A percentile compares a stretch with the other conserved stretches of the same genome.
Evolutionary conservation across 2,888 invertebrate genomes (phyloP).

Genomic region (Thereva unica): DNA sequence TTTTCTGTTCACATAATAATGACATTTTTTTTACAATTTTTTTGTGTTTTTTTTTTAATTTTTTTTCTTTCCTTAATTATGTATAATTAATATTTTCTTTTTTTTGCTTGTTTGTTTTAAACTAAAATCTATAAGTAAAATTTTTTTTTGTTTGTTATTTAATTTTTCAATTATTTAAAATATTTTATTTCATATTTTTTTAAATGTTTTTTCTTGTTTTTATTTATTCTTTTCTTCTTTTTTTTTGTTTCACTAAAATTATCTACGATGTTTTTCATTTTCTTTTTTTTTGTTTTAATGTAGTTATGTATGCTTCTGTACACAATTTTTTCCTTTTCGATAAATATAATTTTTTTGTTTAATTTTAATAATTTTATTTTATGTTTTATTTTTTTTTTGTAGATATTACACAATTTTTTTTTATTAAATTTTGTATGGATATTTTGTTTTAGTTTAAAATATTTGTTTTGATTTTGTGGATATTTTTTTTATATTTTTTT

Average conservation of each 20-base stretch:
- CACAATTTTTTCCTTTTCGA: constrained; percentile 12
- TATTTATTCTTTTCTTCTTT: constrained; percentile 22
- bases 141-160: constrained; percentile 20
- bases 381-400: constrained; percentile 17
- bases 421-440: constrained; percentile 23
- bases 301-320: background rate
- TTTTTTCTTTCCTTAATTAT: constrained; percentile 15
- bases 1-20: constrained; percentile 31
- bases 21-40: constrained; percentile 31
- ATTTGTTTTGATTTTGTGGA: constrained; percentile 12
- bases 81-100: constrained; percentile 18
- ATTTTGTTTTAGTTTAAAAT: constrained; percentile 21
- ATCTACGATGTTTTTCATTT: constrained; percentile 15
- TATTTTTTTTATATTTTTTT: constrained; percentile 17
- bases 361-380: constrained; percentile 22
- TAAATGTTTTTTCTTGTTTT: constrained; percentile 13
- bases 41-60: constrained; percentile 19
- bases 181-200: constrained; percentile 25
- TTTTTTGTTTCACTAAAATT: constrained; percentile 5
- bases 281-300: constrained; percentile 18
- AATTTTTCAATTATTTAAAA: constrained; percentile 17
- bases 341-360: constrained; percentile 14
- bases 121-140: constrained; percentile 9
- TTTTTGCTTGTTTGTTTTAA: too few relatives aligned
- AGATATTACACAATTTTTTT: constrained; percentile 7